Conservation (phyloP, 2,113 vertebrate species). For the Nibea coibor region DNA sequence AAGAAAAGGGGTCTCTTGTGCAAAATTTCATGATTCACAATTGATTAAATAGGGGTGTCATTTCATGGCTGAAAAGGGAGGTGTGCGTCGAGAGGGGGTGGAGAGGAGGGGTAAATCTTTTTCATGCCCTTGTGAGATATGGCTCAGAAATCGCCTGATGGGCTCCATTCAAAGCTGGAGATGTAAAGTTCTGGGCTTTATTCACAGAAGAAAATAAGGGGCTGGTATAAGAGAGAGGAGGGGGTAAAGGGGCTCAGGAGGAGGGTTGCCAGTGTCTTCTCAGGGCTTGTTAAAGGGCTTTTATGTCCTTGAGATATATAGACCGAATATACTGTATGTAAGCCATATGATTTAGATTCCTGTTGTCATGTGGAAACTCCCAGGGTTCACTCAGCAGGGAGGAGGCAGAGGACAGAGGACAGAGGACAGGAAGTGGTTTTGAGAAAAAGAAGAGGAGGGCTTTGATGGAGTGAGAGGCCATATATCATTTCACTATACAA, state of each 20-base stretch:
- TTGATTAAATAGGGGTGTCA: slow-evolving; percentile 83
- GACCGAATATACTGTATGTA: slow-evolving; percentile 46
- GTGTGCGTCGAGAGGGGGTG: slow-evolving; percentile 40
- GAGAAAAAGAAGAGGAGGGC: background rate
- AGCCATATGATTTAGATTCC: slow-evolving; percentile 60
- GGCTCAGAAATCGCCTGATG: slow-evolving; percentile 70
- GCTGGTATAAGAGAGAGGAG: slow-evolving; percentile 41
- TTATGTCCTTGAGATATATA: slow-evolving; percentile 50
- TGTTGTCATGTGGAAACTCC: slow-evolving; percentile 67
- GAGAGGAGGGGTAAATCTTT: slow-evolving; percentile 40
- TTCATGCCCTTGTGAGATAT: slow-evolving; percentile 76
- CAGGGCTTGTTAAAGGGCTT: slow-evolving; percentile 56
- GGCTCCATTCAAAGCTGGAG: slow-evolving; percentile 64
- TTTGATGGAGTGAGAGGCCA: slow-evolving; percentile 12
- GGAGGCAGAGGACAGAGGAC: slow-evolving; percentile 2
- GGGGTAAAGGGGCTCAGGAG: slow-evolving; percentile 39
- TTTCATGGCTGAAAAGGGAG: slow-evolving; percentile 80
- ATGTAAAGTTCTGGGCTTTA: slow-evolving; percentile 67
- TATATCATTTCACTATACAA: background rate
- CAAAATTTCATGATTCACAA: slow-evolving; percentile 83
- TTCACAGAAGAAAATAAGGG: slow-evolving; percentile 56
- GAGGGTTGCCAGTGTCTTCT: slow-evolving; percentile 62
- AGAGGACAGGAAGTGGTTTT: background rate
- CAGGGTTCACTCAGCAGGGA: slow-evolving; percentile 26
- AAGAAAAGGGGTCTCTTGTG: slow-evolving; percentile 82